phyloP scores from a whole-genome alignment of 2,113 vertebrate species.

The Sceloporus undulatus region DNA sequence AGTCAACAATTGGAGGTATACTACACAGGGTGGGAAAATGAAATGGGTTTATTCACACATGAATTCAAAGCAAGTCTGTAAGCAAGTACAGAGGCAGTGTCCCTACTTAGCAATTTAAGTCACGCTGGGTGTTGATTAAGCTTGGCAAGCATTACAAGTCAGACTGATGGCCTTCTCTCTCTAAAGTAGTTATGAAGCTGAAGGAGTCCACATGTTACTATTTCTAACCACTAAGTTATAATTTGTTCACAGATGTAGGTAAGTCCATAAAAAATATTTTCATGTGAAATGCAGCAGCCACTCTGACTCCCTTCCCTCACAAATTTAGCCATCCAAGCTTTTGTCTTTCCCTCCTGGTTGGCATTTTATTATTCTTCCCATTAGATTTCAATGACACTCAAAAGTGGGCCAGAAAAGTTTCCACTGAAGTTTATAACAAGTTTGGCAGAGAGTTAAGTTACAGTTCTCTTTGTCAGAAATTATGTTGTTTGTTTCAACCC shows the following conservation, averaged over 20 bases:
- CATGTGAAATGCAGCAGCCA: not conserved
- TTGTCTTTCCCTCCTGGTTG: not conserved
- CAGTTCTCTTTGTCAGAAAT: not conserved
- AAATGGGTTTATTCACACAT: slow-evolving; percentile 18
- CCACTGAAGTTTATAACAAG: not conserved
- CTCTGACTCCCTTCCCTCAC: not conserved
- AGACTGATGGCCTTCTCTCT: not conserved
- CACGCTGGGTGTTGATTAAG: no score
- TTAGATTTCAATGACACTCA: no score
- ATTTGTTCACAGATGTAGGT: not conserved
- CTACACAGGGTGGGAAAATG: slow-evolving; percentile 76
- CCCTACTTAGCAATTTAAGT: not conserved
- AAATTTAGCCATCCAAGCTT: no score
- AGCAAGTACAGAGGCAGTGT: not conserved
- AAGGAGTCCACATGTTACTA: not conserved
- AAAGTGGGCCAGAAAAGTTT: no score
- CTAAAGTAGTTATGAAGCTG: not conserved
- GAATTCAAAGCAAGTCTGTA: not conserved
- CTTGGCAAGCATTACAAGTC: not conserved
- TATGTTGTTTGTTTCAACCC: not conserved
- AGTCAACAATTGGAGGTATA: slow-evolving; percentile 76
- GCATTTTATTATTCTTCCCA: no score
- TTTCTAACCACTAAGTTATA: not conserved
- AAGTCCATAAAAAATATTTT: not conserved
- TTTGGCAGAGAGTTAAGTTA: not conserved